Evolutionary conservation across 2,797 vertebrate species (phyloP).

Genomic region (Hylomyscus alleni): DNA sequence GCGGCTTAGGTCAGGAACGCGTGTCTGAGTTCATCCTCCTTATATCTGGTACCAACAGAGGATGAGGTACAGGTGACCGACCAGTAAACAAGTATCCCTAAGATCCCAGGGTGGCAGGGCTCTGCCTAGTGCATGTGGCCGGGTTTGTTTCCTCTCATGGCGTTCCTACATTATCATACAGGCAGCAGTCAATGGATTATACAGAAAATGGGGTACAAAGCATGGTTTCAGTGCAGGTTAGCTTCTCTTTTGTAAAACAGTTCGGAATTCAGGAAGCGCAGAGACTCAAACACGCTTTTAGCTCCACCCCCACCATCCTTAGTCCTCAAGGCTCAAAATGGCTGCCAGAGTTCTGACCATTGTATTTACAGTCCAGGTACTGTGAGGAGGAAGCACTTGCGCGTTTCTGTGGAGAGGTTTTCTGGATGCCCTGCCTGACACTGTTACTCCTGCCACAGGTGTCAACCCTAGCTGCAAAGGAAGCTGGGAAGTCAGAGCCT

Average conservation of each 20-base stretch:
- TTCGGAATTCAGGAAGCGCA: neutral
- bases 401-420: neutral
- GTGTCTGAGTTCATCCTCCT: neutral
- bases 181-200: neutral
- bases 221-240: neutral
- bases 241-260: neutral
- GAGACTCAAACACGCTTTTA: neutral
- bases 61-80: neutral
- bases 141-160: neutral
- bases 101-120: neutral
- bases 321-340: neutral
- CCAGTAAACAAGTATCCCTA: neutral
- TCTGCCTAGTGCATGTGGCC: neutral
- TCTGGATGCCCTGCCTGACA: neutral
- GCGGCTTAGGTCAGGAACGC: neutral
- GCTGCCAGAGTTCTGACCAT: neutral
- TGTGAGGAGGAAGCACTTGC: neutral
- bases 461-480: slow-evolving; percentile 21
- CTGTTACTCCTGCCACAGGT: neutral
- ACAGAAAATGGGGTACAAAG: neutral
- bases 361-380: neutral
- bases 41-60: neutral
- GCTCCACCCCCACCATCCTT: neutral
- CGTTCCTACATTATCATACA: neutral
- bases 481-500: neutral